These are phyloP conservation scores for Turnix velox DNA, from an alignment of 2,113 vertebrate species.

Conservation along the genomic window DNA sequence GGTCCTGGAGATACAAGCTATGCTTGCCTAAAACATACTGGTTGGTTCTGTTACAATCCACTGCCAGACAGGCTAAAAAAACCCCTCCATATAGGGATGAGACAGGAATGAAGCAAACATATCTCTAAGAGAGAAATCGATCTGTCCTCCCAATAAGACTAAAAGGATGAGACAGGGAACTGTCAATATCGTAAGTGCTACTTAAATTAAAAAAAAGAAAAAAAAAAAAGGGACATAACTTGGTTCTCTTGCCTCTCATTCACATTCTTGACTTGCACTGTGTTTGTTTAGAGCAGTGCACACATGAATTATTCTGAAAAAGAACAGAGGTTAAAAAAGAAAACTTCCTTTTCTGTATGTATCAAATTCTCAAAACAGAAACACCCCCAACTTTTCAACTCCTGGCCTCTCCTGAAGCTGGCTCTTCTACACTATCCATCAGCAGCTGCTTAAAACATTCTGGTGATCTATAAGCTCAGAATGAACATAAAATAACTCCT, in stretches of 20 bases:
- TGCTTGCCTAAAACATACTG: background rate
- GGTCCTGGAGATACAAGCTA: constrained; percentile 5
- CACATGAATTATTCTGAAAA: constrained; percentile 22
- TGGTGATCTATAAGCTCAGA: constrained; percentile 4
- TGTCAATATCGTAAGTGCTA: background rate
- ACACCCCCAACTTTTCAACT: background rate
- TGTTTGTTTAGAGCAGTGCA: constrained; percentile 15
- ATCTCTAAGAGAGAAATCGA: constrained; percentile 36
- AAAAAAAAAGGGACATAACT: background rate
- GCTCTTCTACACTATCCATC: constrained; percentile 34
- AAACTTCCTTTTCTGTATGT: background rate
- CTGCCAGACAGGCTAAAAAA: constrained; percentile 33
- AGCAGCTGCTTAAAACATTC: constrained; percentile 44
- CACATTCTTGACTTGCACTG: constrained; percentile 15
- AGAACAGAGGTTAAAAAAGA: constrained; percentile 27
- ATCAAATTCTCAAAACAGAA: constrained; percentile 12
- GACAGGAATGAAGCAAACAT: background rate
- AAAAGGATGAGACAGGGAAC: constrained; percentile 15
- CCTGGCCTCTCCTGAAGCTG: background rate
- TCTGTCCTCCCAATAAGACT: background rate
- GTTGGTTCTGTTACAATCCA: constrained; percentile 13
- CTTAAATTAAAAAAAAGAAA: no score
- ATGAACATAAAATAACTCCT: constrained; percentile 18
- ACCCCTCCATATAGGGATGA: background rate
- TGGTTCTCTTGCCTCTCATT: background rate